These are phyloP conservation scores for Mesitornis unicolor DNA, from an alignment of 2,113 vertebrate species.

Conservation along the genomic window DNA sequence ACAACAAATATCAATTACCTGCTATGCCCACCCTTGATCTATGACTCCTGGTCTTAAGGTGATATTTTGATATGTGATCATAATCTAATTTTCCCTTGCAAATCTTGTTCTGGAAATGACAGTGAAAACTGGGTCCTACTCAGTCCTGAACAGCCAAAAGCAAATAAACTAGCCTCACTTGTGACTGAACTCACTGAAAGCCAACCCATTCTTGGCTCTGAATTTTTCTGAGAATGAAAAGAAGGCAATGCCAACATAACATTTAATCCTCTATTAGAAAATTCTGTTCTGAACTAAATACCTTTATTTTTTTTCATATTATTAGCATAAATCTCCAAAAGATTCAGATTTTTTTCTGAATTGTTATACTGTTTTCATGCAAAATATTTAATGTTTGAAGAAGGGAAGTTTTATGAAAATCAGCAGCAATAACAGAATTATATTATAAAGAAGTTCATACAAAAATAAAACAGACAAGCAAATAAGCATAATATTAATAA, in stretches of 20 bases:
- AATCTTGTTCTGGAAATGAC: neutral
- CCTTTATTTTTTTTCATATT: neutral
- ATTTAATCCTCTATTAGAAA: neutral
- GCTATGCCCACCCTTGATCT: neutral
- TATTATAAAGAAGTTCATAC: neutral
- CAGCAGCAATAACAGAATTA: neutral
- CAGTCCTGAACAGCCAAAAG: neutral
- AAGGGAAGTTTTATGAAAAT: neutral
- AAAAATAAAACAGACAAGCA: neutral
- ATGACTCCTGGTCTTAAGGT: neutral
- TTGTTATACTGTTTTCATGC: neutral
- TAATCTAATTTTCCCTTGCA: neutral
- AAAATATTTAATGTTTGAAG: neutral
- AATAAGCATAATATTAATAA: neutral
- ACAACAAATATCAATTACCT: neutral
- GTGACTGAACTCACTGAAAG: neutral
- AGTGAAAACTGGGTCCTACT: neutral
- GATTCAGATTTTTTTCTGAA: neutral
- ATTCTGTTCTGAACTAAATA: neutral
- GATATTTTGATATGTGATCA: neutral
- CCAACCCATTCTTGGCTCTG: neutral
- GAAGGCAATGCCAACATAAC: fast-evolving
- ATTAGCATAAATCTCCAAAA: neutral
- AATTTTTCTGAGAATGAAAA: neutral
- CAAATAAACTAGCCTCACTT: neutral